These are phyloP conservation scores for Microtus obscurus DNA, from an alignment of 2,797 vertebrate species.

Conservation along the genomic window DNA sequence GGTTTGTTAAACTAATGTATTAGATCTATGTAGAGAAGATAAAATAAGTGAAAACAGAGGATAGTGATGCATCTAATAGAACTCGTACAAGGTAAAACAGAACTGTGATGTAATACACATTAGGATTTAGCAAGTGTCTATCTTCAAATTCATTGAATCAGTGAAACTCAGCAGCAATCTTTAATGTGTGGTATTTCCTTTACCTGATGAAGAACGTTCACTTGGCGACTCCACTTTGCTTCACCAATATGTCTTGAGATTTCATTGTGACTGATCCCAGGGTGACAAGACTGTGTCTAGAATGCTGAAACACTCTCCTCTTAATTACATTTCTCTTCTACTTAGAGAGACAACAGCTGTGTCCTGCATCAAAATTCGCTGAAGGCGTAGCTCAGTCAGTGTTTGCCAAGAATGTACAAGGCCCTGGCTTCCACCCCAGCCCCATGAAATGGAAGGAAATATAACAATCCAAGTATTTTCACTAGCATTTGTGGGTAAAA, in stretches of 20 bases:
- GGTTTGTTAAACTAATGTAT: not conserved
- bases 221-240: not conserved
- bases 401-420: not conserved
- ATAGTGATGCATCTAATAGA: not conserved
- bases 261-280: not conserved
- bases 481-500: not conserved
- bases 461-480: not conserved
- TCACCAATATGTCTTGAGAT: not conserved
- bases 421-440: not conserved
- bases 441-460: not conserved
- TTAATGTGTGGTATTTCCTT: not conserved
- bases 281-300: not conserved
- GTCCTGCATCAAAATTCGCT: not conserved
- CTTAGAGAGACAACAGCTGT: not conserved
- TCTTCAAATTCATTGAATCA: not conserved
- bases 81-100: not conserved
- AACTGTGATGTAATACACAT: not conserved
- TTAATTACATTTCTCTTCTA: not conserved
- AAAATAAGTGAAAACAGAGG: conserved; percentile 7
- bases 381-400: not conserved
- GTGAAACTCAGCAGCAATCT: not conserved
- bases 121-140: not conserved
- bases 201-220: not conserved
- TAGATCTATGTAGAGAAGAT: not conserved
- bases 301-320: not conserved